Evolutionary conservation across 1,140 invertebrate genomes (phyloP).

Genomic region (Sarcophaga peregrina): DNA sequence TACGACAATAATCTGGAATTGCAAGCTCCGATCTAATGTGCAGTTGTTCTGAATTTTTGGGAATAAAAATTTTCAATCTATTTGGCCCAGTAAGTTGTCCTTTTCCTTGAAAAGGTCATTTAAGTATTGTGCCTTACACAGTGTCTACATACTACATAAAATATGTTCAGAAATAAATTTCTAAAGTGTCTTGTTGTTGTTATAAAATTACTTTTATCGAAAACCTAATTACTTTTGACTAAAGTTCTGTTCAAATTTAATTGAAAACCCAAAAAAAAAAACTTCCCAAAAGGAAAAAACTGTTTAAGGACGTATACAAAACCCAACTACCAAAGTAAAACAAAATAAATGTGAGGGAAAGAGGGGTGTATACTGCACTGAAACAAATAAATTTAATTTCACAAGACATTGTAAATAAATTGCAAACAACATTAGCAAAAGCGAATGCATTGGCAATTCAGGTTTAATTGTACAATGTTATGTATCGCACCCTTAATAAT

Average conservation of each 20-base stretch:
- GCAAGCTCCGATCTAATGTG: no score
- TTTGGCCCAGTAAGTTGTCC: no score
- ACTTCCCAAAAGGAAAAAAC: background rate
- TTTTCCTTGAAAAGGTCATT: no score
- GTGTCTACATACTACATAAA: no score
- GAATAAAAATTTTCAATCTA: no score
- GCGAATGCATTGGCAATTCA: background rate
- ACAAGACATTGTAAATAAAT: conserved; percentile 23
- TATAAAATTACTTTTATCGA: conserved; percentile 8
- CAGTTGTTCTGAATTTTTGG: no score
- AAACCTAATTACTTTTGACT: conserved; percentile 20
- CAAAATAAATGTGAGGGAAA: background rate
- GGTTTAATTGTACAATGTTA: no score
- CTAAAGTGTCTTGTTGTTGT: background rate
- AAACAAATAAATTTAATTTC: conserved; percentile 25
- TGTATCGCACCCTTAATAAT: no score
- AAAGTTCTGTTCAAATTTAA: background rate
- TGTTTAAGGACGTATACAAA: no score
- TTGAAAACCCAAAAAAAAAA: background rate
- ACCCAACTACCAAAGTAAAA: background rate
- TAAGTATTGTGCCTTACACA: no score
- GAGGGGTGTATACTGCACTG: background rate
- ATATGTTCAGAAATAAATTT: no score
- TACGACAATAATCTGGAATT: no score
- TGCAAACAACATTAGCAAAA: background rate